A percentile compares a stretch with the other conserved stretches of the same genome.
phyloP scores from a whole-genome alignment of 1,140 invertebrate species.

The Lysiphlebus fabarum region DNA sequence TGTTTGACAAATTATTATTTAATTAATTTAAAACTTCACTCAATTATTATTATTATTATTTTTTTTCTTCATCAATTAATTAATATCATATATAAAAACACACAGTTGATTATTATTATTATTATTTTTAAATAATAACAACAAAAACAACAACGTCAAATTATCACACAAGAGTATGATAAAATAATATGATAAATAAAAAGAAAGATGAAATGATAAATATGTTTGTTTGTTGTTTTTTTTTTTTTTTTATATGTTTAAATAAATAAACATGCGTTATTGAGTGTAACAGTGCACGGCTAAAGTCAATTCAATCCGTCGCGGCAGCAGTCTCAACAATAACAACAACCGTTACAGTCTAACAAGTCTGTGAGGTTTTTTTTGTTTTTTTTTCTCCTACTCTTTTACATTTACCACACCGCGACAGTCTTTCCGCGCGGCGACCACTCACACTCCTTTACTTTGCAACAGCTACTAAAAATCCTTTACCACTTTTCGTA shows the following conservation, averaged over 20 bases:
- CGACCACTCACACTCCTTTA: too few relatives aligned
- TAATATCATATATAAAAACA: too few relatives aligned
- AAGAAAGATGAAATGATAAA: neutral
- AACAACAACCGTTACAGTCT: conserved; percentile 23
- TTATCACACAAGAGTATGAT: neutral
- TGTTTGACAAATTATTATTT: too few relatives aligned
- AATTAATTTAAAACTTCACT: too few relatives aligned
- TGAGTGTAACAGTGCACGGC: conserved; percentile 10
- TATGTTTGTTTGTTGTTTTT: neutral
- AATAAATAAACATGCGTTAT: neutral
- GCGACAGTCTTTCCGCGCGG: too few relatives aligned
- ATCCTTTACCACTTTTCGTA: too few relatives aligned
- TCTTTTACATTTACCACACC: neutral
- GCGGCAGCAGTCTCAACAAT: conserved; percentile 18
- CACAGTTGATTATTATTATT: too few relatives aligned
- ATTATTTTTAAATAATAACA: too few relatives aligned
- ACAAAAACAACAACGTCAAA: too few relatives aligned
- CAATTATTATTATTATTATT: too few relatives aligned
- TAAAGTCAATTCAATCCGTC: conserved; percentile 24
- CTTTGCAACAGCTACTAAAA: too few relatives aligned
- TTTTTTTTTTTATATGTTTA: neutral
- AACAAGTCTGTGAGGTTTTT: conserved; percentile 11
- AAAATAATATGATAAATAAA: neutral
- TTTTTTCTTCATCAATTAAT: too few relatives aligned
- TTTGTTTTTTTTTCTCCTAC: neutral